Percentiles rank a stretch among this genome's conserved stretches.
These are phyloP conservation scores for Ischnura elegans DNA, from an alignment of 2,888 invertebrate species.

Conservation along the genomic window DNA sequence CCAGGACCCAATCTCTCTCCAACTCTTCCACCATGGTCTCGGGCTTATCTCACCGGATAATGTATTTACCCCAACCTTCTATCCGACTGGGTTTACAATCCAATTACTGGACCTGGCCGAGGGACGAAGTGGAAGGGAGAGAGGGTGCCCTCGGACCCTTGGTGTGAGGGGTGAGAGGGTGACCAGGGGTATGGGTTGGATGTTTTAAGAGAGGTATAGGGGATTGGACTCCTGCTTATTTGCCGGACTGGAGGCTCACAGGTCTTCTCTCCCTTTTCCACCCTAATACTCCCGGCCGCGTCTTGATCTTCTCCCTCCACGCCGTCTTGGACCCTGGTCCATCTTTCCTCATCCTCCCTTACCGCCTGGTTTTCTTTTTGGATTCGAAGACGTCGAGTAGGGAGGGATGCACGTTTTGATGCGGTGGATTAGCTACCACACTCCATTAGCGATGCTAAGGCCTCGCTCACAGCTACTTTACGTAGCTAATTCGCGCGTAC, in stretches of 20 bases:
- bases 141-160: neutral
- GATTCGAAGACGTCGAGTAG: neutral
- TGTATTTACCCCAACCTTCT: constrained; percentile 66
- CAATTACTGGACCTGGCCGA: constrained; percentile 60
- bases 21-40: neutral
- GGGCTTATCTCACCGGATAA: constrained; percentile 65
- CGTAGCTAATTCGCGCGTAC: too few relatives aligned
- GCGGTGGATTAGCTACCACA: neutral
- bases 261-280: neutral
- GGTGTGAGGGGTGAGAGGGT: neutral
- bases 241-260: constrained; percentile 51
- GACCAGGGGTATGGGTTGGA: neutral
- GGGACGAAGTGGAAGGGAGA: constrained; percentile 24
- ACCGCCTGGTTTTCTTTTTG: neutral
- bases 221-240: constrained; percentile 58
- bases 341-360: neutral
- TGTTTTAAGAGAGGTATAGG: constrained; percentile 34
- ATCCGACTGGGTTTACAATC: constrained; percentile 67
- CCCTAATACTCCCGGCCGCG: neutral
- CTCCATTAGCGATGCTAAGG: constrained; percentile 30
- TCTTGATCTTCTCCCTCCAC: neutral
- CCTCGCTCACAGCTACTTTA: neutral
- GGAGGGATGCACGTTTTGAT: neutral
- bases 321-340: neutral
- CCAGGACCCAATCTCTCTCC: neutral